Conservation (phyloP, 1,140 invertebrate species). For the Leguminivora glycinivorella region DNA sequence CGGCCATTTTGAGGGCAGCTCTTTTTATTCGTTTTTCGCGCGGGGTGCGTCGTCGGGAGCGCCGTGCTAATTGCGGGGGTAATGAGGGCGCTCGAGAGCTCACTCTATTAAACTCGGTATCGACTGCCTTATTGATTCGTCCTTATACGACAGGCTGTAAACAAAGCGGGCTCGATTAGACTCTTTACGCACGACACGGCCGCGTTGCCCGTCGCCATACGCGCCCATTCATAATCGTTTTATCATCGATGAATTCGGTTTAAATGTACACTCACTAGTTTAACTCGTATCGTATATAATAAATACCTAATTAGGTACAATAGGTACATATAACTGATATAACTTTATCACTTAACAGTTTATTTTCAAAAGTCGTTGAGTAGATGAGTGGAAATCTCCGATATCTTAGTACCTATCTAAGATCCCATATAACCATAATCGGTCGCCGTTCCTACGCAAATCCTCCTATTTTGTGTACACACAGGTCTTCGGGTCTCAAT, state of each 20-base stretch:
- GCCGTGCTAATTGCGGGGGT: constrained; percentile 77
- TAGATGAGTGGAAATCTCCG: no score
- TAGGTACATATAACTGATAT: no score
- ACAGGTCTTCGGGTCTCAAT: no score
- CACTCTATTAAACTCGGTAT: constrained; percentile 78
- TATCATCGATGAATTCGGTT: constrained; percentile 20
- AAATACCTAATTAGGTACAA: no score
- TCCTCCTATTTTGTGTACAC: no score
- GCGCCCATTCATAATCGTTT: constrained; percentile 16
- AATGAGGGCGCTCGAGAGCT: constrained; percentile 73
- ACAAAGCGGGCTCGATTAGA: constrained; percentile 70
- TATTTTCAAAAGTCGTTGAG: no score
- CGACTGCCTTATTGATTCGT: constrained; percentile 77
- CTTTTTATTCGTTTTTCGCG: constrained; percentile 80
- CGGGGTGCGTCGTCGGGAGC: constrained; percentile 76
- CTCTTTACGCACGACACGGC: constrained; percentile 50
- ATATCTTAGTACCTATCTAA: no score
- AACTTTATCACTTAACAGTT: no score
- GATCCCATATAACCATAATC: no score
- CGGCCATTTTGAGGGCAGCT: constrained; percentile 80
- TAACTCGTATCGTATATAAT: no score
- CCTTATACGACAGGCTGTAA: constrained; percentile 67
- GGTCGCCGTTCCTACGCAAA: no score
- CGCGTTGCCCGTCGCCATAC: constrained; percentile 34
- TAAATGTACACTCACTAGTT: background rate